Evolutionary conservation across 1,140 invertebrate species (phyloP).

Genomic region (Conus ventricosus): DNA sequence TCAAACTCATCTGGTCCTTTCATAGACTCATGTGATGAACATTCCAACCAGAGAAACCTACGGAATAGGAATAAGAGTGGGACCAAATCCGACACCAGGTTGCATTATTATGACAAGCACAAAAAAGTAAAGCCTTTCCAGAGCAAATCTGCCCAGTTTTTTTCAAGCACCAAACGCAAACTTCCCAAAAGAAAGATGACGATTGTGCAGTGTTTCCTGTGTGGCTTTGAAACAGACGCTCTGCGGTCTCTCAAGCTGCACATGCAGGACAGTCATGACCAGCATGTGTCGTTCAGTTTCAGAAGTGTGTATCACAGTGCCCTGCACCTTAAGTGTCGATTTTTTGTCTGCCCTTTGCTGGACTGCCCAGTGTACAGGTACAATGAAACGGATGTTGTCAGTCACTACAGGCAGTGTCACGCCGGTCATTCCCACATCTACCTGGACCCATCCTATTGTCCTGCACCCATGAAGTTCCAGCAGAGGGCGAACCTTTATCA

Average conservation of each 20-base stretch:
- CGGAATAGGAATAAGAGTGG: background rate
- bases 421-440: background rate
- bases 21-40: background rate
- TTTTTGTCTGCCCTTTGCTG: slow-evolving; percentile 10
- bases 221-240: slow-evolving; percentile 9
- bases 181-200: slow-evolving; percentile 8
- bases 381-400: background rate
- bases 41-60: background rate
- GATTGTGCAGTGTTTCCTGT: slow-evolving; percentile 30
- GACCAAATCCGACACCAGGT: background rate
- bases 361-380: background rate
- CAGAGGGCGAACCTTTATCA: background rate
- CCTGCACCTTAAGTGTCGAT: slow-evolving; percentile 13
- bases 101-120: background rate
- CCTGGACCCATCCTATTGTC: background rate
- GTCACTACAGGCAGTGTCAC: slow-evolving; percentile 19
- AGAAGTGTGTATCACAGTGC: background rate
- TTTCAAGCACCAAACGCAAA: background rate
- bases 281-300: slow-evolving; percentile 1
- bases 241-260: slow-evolving; percentile 3
- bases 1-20: background rate
- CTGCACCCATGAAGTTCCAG: background rate
- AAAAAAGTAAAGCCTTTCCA: background rate
- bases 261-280: background rate
- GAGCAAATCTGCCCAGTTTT: background rate